Evolutionary conservation across 35 echinoderm and acorn worm species (phyloP), one percentile per base, ranked within the genome.

Genomic region (Amphiura filiformis): DNA sequence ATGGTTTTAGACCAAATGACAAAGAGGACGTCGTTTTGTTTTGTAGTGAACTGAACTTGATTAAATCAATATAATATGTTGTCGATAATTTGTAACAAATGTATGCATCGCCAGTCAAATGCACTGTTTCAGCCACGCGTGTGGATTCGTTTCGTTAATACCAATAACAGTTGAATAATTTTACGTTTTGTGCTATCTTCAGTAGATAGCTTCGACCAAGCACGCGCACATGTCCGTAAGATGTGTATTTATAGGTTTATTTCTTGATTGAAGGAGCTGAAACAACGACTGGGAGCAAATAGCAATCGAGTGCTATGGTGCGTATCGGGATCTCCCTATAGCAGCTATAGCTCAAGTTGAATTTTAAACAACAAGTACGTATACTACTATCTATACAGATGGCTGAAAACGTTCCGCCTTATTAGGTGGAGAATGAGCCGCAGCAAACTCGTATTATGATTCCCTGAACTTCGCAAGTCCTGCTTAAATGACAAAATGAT

Each of bases 401-500:
- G 61, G 61, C 26, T 70, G 9, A 23, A 70, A 3, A 70, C 26
- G 61, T 70, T 15, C 9, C 26, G 61, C 11, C 15, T 70, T 70
- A 70, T 70, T 70, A 26, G 61, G 17, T n/a, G 26, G 17, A 30
- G 61, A 70, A 70, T 70, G 61, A 70, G 61, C 17, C 61, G 26
- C 7, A 70, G 26, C 61, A 18, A 70, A 52, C 11, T 70, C 61
- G 28, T 70, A 52, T n/a, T 26, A 70, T n/a, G 61, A 70, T 70
- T 70, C 61, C 28, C 15, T 15, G 26, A 70, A 15, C 15, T 30
- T 70, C 28, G 7, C 61, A 18, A 13, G 61, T 18, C 61, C 61
- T 70, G 61, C 61, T 70, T 70, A 70, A 70, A 70, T 70, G 61
- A 70, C 61, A 70, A 70, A 70, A 70, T 70, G 61, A 70, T 70